Evolutionary conservation across 2,113 vertebrate genomes (phyloP).

Genomic region (Columba livia): DNA sequence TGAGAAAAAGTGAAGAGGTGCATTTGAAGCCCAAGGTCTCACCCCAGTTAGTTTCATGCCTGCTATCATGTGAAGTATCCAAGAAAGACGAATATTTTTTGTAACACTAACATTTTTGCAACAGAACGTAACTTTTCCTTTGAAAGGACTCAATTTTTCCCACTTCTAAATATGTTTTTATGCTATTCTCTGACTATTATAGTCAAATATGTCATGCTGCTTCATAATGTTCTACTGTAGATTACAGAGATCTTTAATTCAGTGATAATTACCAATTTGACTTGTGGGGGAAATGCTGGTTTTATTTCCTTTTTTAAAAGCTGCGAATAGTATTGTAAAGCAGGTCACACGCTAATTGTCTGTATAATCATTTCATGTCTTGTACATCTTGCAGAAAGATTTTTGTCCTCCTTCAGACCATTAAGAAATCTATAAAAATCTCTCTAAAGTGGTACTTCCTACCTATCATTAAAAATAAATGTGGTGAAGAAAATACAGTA

Average conservation of each 20-base stretch:
- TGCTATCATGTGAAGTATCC: background rate
- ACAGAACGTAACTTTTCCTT: background rate
- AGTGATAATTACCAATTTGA: background rate
- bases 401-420: background rate
- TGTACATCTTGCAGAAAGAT: background rate
- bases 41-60: background rate
- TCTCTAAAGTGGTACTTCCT: background rate
- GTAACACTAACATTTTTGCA: background rate
- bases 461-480: background rate
- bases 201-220: background rate
- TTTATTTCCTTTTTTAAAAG: background rate
- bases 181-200: background rate
- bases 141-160: background rate
- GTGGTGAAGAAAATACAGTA: background rate
- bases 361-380: background rate
- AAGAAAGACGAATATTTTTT: background rate
- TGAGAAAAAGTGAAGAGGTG: background rate
- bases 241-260: background rate
- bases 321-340: background rate
- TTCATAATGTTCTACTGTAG: background rate
- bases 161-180: background rate
- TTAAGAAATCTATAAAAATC: background rate
- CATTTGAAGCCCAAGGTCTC: background rate
- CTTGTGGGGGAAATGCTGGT: background rate
- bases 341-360: background rate